Evolutionary conservation across 2,888 invertebrate genomes (phyloP).

Genomic region (Diarsia rubi): DNA sequence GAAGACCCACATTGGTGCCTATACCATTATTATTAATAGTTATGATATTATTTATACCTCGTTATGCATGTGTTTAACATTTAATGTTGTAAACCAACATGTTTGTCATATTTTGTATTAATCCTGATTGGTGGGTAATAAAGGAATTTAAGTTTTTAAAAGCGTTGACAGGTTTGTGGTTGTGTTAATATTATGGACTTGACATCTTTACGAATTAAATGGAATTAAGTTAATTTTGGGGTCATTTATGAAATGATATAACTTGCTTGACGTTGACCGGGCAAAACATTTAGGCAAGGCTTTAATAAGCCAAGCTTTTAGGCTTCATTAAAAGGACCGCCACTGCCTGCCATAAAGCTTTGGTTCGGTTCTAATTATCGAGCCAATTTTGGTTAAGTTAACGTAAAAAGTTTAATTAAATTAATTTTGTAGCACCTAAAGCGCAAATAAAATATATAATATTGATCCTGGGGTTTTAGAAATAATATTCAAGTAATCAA

Average conservation of each 20-base stretch:
- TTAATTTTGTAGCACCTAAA: background rate
- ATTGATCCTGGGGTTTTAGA: background rate
- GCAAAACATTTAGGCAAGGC: background rate
- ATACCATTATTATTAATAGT: constrained; percentile 61
- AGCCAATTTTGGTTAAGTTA: background rate
- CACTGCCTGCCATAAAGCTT: background rate
- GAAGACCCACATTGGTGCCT: constrained; percentile 46
- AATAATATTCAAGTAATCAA: background rate
- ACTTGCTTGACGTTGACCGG: background rate
- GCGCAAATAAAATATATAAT: background rate
- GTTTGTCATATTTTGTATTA: constrained; percentile 32
- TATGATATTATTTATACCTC: constrained; percentile 55
- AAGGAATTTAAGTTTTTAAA: constrained; percentile 19
- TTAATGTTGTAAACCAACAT: constrained; percentile 29
- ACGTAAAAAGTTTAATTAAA: background rate
- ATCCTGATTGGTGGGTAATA: constrained; percentile 38
- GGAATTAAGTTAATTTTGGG: background rate
- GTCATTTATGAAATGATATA: constrained; percentile 3
- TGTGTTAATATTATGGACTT: constrained; percentile 22
- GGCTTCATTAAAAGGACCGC: background rate
- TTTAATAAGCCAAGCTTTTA: background rate
- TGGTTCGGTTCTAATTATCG: background rate
- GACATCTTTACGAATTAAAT: background rate
- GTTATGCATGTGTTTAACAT: constrained; percentile 49
- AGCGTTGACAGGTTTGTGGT: constrained; percentile 28